Evolutionary conservation across 2,797 vertebrate genomes (phyloP), one percentile per base, ranked within the genome.

Genomic region (Anabacerthia variegaticeps): DNA sequence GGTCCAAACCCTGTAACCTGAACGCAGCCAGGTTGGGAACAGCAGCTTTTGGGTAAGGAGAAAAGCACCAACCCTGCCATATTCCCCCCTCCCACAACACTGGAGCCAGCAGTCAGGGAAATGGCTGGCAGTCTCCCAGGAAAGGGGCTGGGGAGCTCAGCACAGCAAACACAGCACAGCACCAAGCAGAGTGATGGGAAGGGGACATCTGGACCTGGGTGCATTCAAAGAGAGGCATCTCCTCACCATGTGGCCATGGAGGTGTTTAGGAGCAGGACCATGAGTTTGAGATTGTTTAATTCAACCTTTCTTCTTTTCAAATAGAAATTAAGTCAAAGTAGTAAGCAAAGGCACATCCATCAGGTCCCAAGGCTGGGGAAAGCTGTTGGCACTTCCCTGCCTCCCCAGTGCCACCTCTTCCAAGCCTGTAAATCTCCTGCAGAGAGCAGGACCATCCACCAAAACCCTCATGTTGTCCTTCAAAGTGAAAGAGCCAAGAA

Each of bases 271-370:
- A 90, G 69, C 54, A 81, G 68, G 18, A 67, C 37, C 23, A 5
- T 2, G 30, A 21, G 26, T 7, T 79, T 74, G 27, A 49, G 17
- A 65, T 13, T 14, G 28, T 65, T 88, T 80, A 61, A 89, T 79
- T 87, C 51, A 89, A 79, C 24, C 28, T 71, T 73, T 59, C 67
- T 73, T 46, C 71, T 76, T 17, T 55, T 88, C 15, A 9, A 88
- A 78, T 4, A 79, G 73, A 74, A 62, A 84, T 69, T 8, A 43
- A 56, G 48, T 43, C 27, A 72, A 85, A 83, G 11, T 14, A 9
- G 0, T 34, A 85, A 71, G 49, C 1, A 0, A 62, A 32, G n/a
- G 18, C 61, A 77, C 34, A 83, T 28, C 30, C 0, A 0, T 44
- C 65, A 52, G 44, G 14, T 75, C 49, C 56, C 3, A 3, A 54